Evolutionary conservation across 2,888 invertebrate genomes (phyloP), one percentile per base, ranked within the genome.

Genomic region (Abrostola triplasia): DNA sequence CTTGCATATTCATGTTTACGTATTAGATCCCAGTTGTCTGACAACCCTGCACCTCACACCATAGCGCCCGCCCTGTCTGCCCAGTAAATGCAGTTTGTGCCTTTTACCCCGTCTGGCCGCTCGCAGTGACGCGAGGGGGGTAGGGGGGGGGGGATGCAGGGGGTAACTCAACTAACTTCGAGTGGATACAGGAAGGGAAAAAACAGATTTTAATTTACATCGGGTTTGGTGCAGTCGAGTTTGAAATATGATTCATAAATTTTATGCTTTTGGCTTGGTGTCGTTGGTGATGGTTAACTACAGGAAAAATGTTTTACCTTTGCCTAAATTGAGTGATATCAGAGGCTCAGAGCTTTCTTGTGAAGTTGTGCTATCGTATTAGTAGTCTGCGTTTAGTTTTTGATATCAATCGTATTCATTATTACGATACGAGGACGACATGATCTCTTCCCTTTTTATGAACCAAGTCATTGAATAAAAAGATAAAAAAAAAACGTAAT

Each of bases 191-290:
- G 38, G 24, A 42, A 5, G 51, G 11, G 12, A 47, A 55, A 61
- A 68, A 71, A 69, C 57, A 54, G 48, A 58, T 59, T 69, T 73
- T 56, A 62, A 73, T 71, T 59, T 69, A 65, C 64, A 81, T 77
- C 81, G 75, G 82, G 59, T 82, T 74, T 77, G 79, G 75, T 76
- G 80, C 4, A 35, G 53, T 38, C 38, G 35, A 47, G 38, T 47
- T 68, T 9, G 24, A 61, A 54, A 54, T 24, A 41, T 40, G 6
- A 37, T 38, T 42, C 56, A 47, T 41, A 35, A 24, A 53, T 53
- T 44, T 11, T 38, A 36, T 35, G 55, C 40, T n/a, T n/a, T n/a
- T n/a, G n/a, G n/a, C n/a, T n/a, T n/a, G n/a, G n/a, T n/a, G n/a
- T n/a, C n/a, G n/a, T n/a, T n/a, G n/a, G n/a, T n/a, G n/a, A n/a